Base-by-base conservation (phyloP, 2,797 vertebrate genomes). In the Alcedo quadribrachys region DNA sequence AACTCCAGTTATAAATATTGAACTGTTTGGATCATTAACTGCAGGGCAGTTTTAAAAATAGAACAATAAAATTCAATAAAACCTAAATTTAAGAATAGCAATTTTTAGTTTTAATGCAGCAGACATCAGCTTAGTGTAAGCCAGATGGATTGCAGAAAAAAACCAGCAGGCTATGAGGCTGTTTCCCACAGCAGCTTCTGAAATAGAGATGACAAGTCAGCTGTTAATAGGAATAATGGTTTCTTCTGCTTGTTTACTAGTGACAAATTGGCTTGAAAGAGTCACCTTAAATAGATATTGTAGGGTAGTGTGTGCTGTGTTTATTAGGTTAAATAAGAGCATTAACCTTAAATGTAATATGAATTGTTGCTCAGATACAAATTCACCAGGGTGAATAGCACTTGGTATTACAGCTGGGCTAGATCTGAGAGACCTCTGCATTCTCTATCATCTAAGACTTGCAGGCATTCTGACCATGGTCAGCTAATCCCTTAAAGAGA, bases 1-100 rank as follows among this genome's bases (percentile, higher is more conserved):
- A 73, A 57, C 43, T 83, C 86, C 2, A 2, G 77, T 81, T 73
- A 87, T 94, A 91, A 93, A 94, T 94, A 95, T 95, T 91, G 91
- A 96, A 94, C 91, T 92, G 84, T 85, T 95, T 93, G 77, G 51
- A 91, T 83, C 86, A 89, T 94, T 87, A 90, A 67, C 53, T 81
- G 67, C 42, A 69, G 42, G 48, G 53, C 51, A 63, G 55, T 68
- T 91, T 95, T 96, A 66, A 96, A 96, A 96, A 94, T 68, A 93
- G 87, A 79, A 90, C 73, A 0, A 91, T 89, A 93, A 90, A 81
- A 89, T 85, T 81, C 87, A 90, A 86, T 94, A 88, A 92, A 91
- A 85, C 18, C 71, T 86, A 87, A 62, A 87, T 79, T 91, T 88
- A 92, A 85, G 45, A 87, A 68, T 6, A 83, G 35, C 12, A 55